Conservation (phyloP, 2,113 vertebrate genomes). For the Tyrannus savana region DNA sequence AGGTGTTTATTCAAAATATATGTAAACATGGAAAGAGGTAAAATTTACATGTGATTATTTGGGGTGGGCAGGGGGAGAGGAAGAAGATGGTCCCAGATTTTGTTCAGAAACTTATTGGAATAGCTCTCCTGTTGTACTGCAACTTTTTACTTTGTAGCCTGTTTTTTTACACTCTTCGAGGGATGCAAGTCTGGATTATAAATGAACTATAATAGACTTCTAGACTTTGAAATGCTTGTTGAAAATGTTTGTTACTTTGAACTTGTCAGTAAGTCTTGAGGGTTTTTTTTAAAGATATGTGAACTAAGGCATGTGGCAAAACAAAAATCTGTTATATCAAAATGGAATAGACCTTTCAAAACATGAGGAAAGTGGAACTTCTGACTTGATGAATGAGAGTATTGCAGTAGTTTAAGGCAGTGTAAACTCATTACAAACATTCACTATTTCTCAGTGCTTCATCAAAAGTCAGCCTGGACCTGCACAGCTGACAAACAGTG, state of each 20-base stretch:
- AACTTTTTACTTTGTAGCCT: constrained; percentile 12
- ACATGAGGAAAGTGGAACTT: background rate
- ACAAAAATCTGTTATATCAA: background rate
- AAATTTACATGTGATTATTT: constrained; percentile 35
- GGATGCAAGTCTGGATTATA: constrained; percentile 1
- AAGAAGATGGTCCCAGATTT: background rate
- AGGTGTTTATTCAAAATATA: constrained; percentile 30
- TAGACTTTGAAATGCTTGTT: constrained; percentile 1
- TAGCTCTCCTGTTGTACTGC: constrained; percentile 21
- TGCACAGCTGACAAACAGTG: background rate
- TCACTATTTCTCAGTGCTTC: background rate
- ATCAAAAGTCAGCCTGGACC: background rate
- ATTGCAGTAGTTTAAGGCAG: background rate
- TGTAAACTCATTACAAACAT: background rate
- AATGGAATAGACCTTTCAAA: constrained; percentile 6
- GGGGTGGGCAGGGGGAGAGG: background rate
- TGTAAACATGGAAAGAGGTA: constrained; percentile 25
- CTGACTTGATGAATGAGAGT: constrained; percentile 1
- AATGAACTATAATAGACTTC: constrained; percentile 16
- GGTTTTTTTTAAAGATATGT: background rate
- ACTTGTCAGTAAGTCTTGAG: background rate
- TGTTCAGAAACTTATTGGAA: background rate
- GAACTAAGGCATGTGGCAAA: background rate
- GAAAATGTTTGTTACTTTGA: background rate
- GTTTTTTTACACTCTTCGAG: background rate